These are phyloP conservation scores for Andrena minutula DNA, from an alignment of 2,888 invertebrate genomes.

Conservation along the genomic window DNA sequence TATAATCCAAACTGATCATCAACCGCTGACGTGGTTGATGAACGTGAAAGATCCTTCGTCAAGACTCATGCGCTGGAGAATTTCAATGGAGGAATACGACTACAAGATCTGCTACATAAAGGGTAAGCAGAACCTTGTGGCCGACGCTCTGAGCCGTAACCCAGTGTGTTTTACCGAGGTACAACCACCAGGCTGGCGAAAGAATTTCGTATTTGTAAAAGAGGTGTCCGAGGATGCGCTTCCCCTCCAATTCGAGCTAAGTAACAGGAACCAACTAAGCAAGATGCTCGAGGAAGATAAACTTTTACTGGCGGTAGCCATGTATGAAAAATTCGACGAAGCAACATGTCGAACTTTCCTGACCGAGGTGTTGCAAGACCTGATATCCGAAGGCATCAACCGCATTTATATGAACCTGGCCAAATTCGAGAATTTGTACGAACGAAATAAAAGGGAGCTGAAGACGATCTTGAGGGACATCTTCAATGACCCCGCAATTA, in stretches of 20 bases:
- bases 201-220: neutral
- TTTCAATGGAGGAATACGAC: slow-evolving; percentile 77
- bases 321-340: neutral
- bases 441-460: neutral
- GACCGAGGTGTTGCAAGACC: neutral
- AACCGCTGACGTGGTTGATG: slow-evolving; percentile 26
- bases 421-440: neutral
- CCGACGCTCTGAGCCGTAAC: slow-evolving; percentile 67
- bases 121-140: slow-evolving; percentile 74
- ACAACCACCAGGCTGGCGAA: neutral
- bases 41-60: slow-evolving; percentile 75
- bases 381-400: neutral
- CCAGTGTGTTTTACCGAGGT: neutral
- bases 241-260: neutral
- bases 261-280: neutral
- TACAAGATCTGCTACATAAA: slow-evolving; percentile 76
- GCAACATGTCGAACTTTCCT: neutral
- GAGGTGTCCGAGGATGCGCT: neutral
- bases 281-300: neutral
- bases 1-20: slow-evolving; percentile 78
- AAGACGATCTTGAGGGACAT: neutral
- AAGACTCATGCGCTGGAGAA: slow-evolving; percentile 74
- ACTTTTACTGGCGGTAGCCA: neutral
- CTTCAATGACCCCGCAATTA: neutral
- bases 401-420: neutral